These are phyloP conservation scores for Antigone vipio DNA, from an alignment of 2,113 vertebrate genomes.

Conservation along the genomic window DNA sequence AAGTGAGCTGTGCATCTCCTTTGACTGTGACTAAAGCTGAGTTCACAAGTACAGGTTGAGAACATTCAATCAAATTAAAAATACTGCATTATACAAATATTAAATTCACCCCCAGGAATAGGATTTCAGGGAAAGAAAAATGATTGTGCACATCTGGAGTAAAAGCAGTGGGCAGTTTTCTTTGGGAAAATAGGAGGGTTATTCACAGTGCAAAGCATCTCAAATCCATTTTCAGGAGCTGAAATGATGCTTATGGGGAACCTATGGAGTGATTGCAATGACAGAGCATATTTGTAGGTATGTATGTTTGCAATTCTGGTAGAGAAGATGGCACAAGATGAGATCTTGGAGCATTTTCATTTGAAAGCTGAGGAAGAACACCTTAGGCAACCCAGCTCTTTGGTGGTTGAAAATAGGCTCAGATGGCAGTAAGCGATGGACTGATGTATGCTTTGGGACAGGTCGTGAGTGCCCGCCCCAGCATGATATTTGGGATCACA, in stretches of 20 bases:
- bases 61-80: neutral
- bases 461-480: neutral
- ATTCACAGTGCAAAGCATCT: neutral
- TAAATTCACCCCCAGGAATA: neutral
- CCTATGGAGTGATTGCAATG: neutral
- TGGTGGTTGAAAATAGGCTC: neutral
- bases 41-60: neutral
- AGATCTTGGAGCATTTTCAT: neutral
- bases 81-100: neutral
- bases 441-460: neutral
- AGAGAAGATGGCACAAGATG: neutral
- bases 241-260: neutral
- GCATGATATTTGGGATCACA: neutral
- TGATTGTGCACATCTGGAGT: neutral
- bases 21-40: neutral
- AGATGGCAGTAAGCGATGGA: neutral
- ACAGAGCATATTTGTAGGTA: neutral
- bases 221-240: neutral
- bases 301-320: neutral
- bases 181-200: neutral
- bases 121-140: neutral
- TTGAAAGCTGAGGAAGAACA: neutral
- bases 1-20: neutral
- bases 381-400: neutral
- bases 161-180: neutral